Evolutionary conservation across 2,888 invertebrate species (phyloP).

Genomic region (Salpingus planirostris): DNA sequence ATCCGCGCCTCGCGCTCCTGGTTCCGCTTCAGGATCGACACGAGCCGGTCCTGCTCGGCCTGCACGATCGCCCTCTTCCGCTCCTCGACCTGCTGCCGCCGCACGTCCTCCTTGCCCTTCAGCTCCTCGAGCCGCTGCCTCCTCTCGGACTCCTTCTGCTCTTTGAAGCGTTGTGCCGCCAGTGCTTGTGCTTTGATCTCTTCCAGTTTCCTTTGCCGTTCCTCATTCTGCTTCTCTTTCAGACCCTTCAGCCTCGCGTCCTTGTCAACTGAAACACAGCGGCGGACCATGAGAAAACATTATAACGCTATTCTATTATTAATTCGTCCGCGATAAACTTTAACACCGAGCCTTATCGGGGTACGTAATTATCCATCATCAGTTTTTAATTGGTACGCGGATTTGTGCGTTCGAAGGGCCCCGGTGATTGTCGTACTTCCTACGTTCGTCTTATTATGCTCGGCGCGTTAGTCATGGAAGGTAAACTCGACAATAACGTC

Average conservation of each 20-base stretch:
- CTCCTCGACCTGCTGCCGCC: slow-evolving; percentile 69
- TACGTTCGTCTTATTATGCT: too few species aligned
- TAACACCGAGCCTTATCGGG: too few species aligned
- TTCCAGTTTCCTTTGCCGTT: slow-evolving; percentile 79
- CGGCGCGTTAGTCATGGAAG: slow-evolving; percentile 8
- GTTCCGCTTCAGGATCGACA: slow-evolving; percentile 78
- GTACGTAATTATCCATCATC: too few species aligned
- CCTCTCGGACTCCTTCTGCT: slow-evolving; percentile 80
- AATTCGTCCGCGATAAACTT: too few species aligned
- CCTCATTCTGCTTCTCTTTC: slow-evolving; percentile 82
- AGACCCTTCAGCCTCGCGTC: slow-evolving; percentile 64
- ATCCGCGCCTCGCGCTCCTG: slow-evolving; percentile 45
- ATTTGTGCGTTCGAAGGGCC: too few species aligned
- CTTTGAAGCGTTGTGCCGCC: slow-evolving; percentile 81
- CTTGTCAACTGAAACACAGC: slow-evolving; percentile 42
- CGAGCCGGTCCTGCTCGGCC: slow-evolving; percentile 77
- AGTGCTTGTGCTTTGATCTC: slow-evolving; percentile 83
- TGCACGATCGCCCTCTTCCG: slow-evolving; percentile 83
- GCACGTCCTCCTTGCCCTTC: slow-evolving; percentile 66
- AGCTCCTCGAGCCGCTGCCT: slow-evolving; percentile 75
- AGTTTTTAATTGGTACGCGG: too few species aligned
- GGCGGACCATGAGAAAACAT: neutral
- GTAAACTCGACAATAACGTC: slow-evolving; percentile 9
- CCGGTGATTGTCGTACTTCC: too few species aligned
- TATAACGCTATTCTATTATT: too few species aligned